phyloP scores from a whole-genome alignment of 1,140 invertebrate genomes.

The Dolichoris vasculosae region DNA sequence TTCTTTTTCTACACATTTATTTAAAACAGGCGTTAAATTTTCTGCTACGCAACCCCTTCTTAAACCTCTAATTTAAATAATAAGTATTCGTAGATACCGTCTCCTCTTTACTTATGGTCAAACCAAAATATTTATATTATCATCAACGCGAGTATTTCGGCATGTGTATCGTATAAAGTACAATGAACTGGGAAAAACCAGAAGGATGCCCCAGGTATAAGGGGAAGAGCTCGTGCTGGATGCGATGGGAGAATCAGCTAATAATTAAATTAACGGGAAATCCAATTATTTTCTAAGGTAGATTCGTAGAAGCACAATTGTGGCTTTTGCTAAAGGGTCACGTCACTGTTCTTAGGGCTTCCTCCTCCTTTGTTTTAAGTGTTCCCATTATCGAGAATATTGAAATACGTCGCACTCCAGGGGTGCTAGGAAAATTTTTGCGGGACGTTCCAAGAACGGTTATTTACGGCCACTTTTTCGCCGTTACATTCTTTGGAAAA shows the following conservation, averaged over 20 bases:
- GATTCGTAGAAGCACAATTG: neutral
- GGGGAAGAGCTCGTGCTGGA: neutral
- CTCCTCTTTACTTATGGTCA: neutral
- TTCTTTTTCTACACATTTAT: neutral
- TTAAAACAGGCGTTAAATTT: neutral
- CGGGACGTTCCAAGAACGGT: neutral
- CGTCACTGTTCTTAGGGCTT: neutral
- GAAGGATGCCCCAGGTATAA: neutral
- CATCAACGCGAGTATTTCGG: neutral
- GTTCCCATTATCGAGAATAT: neutral
- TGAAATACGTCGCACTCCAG: neutral
- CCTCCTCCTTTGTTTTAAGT: neutral
- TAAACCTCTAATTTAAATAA: neutral
- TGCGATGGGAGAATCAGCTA: neutral
- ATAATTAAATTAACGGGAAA: conserved; percentile 20
- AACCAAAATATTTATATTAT: neutral
- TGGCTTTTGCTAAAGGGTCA: conserved; percentile 1
- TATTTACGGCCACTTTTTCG: conserved; percentile 24
- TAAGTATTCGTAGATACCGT: neutral
- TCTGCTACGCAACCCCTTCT: neutral
- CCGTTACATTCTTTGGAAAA: conserved; percentile 1
- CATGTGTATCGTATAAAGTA: neutral
- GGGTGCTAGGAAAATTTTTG: neutral
- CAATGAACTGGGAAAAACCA: neutral
- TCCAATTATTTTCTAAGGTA: conserved; percentile 23